phyloP scores from a whole-genome alignment of 37 sponge, comb jelly and placozoan genomes.

The Dysidea cf. avara region DNA sequence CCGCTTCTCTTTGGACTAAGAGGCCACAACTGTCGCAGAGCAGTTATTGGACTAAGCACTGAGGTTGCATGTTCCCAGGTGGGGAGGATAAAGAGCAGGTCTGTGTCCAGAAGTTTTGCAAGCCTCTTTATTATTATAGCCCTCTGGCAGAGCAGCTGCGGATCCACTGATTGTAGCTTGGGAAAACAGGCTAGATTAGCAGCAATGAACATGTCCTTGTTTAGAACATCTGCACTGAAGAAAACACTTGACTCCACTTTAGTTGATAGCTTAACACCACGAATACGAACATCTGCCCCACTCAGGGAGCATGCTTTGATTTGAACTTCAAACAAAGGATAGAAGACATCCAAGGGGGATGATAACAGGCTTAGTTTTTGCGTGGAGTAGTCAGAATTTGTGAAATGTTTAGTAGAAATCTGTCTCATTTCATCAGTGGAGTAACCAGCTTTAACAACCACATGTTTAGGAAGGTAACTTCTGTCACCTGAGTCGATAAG shows the following conservation, averaged over 20 bases:
- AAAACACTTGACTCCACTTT: constrained; percentile 15
- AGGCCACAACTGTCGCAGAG: constrained; percentile 78
- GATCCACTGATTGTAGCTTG: constrained; percentile 61
- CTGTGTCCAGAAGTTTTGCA: constrained; percentile 55
- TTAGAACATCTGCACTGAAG: constrained; percentile 35
- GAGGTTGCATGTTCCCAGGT: constrained; percentile 27
- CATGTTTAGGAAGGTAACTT: constrained; percentile 62
- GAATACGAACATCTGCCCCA: constrained; percentile 72
- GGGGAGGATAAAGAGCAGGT: constrained; percentile 69
- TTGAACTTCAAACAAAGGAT: constrained; percentile 61
- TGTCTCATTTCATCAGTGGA: not conserved
- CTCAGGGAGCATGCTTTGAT: constrained; percentile 78
- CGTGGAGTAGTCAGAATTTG: constrained; percentile 40
- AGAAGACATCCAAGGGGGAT: constrained; percentile 32
- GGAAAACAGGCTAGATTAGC: constrained; percentile 64
- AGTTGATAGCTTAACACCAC: constrained; percentile 43
- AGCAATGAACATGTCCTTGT: constrained; percentile 44
- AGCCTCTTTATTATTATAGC: constrained; percentile 54
- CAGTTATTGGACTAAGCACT: constrained; percentile 7
- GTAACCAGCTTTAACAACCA: constrained; percentile 56
- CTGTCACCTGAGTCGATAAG: constrained; percentile 80
- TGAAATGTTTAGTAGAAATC: constrained; percentile 30
- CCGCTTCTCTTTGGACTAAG: constrained; percentile 50
- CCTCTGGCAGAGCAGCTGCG: constrained; percentile 53
- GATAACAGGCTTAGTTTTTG: constrained; percentile 58